Base-by-base conservation (phyloP, 2,113 vertebrate genomes). In the Dipodomys spectabilis region DNA sequence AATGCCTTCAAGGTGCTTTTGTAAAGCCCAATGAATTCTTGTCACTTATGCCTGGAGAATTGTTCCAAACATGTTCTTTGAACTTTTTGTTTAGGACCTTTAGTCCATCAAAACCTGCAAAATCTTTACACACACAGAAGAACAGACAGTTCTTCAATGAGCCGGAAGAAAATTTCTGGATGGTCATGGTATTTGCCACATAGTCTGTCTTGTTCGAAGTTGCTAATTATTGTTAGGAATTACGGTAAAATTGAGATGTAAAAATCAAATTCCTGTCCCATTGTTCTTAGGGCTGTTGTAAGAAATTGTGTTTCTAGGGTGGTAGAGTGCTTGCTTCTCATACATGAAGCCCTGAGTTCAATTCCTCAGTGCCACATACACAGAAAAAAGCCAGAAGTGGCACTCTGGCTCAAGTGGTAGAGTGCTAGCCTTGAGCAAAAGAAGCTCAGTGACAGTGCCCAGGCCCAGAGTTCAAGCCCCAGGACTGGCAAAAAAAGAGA, bases 101-200 rank as follows among this genome's bases (percentile, higher is more conserved):
- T 95, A 99, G 99, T 97, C 99, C 99, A 91, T 99, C 98, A 90
- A 99, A 99, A 97, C 99, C 99, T 96, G 99, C 99, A 32, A 99
- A 99, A 97, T 99, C 99, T 35, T 98, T 99, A 67, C 99, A 99
- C 93, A 99, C 99, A 0, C 99, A 99, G 98, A 99, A 99, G 97
- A 99, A 99, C 0, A 98, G 99, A 32, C 99, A 99, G 86, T 99
- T 99, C 97, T 99, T 99, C 98, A 98, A 99, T 88, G 99, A 99
- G 96, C 98, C 99, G 0, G 99, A 99, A 97, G 99, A 99, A 93
- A 98, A 98, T 95, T 99, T 99, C 98, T 99, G 99, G 99, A 99
- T 99, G 96, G 99, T 99, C 86, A 99, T 99, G 99, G 99, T 99
- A 99, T 92, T 96, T 98, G 92, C 74, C 0, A 25, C 82, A 79